Evolutionary conservation across 2,797 vertebrate species (phyloP), one percentile per base, ranked within the genome.

Genomic region (Silurus aristotelis): DNA sequence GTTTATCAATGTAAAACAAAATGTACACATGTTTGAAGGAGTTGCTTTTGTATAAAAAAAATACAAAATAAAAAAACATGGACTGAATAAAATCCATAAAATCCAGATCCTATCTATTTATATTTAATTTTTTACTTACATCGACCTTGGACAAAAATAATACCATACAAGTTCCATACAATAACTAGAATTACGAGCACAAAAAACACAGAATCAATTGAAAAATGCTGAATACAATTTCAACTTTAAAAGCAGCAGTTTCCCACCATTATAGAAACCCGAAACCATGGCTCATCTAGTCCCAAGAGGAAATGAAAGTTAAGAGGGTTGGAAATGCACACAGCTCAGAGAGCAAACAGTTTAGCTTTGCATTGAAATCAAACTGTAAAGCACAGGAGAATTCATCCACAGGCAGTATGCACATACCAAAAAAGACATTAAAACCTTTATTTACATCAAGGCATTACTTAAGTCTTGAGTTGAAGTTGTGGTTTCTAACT

Each of bases 361-460:
- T 68, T 46, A 64, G 58, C 48, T 82, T 87, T 82, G 64, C 83
- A 76, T 80, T 70, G 61, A 83, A 84, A 58, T 19, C 52, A 67
- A 80, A 25, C 76, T 22, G 43, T 20, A 76, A 84, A 31, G 58
- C 78, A 31, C 4, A 46, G 76, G 76, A 38, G 38, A 86, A 76
- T 43, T 70, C 61, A 66, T 76, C 58, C 2, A 77, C 63, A 85
- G 83, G 56, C 27, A 6, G 56, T 55, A 88, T 88, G 85, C 77
- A 89, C 87, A 88, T 83, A 83, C 67, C 56, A 77, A n/a, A 55
- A 82, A 77, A 86, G 80, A 83, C 67, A 19, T 80, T 56, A 82
- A 67, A 58, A 80, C 56, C 75, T 86, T 88, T 1, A 64, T 87
- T 84, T 70, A 83, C 84, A 87, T 58, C 7, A 31, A n/a, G 7